Conservation (phyloP, 2,797 vertebrate genomes). For the Sus cebifrons region DNA sequence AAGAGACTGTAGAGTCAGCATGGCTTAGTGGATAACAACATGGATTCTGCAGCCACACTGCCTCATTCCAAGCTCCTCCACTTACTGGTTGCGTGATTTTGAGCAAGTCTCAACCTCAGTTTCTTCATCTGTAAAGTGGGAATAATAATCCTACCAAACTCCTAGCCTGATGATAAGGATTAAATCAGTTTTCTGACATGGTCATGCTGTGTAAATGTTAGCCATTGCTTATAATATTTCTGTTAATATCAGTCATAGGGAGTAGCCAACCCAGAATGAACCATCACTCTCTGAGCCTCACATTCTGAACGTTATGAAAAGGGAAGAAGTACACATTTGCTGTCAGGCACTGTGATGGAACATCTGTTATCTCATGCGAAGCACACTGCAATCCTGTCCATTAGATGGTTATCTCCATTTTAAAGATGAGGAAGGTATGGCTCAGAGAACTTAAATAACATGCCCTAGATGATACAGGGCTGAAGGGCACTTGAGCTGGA, state of each 20-base stretch:
- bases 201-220: neutral
- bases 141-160: neutral
- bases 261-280: neutral
- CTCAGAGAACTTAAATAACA: neutral
- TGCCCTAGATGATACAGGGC: neutral
- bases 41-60: neutral
- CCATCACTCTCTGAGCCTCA: neutral
- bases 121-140: conserved; percentile 18
- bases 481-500: neutral
- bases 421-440: neutral
- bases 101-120: neutral
- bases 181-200: conserved; percentile 37
- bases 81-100: conserved; percentile 1
- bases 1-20: neutral
- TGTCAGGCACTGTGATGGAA: neutral
- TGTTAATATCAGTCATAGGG: neutral
- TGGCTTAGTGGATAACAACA: neutral
- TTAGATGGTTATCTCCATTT: neutral
- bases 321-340: neutral
- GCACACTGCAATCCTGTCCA: neutral
- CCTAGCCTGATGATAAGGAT: neutral
- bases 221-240: conserved; percentile 16
- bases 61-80: neutral
- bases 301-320: neutral
- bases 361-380: neutral